Evolutionary conservation across 2,888 invertebrate species (phyloP).

Genomic region (Eledona agricola): DNA sequence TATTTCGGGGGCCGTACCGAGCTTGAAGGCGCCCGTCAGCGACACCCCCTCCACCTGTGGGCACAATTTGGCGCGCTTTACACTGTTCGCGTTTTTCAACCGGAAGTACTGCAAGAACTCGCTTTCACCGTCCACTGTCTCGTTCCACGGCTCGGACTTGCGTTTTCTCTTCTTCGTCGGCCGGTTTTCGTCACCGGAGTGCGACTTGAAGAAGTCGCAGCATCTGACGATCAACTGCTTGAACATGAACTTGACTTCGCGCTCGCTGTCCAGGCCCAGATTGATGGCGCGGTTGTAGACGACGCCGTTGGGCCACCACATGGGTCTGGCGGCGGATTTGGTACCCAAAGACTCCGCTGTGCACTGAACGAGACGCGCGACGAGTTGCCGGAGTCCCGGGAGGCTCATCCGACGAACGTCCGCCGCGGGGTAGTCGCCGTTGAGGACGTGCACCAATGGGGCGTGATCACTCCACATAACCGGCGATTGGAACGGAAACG

Average conservation of each 20-base stretch:
- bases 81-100: neutral
- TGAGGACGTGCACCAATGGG: constrained; percentile 15
- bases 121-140: too few relatives aligned
- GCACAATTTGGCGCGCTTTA: neutral
- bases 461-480: constrained; percentile 7
- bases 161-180: neutral
- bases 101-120: neutral
- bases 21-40: constrained; percentile 10
- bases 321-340: constrained; percentile 23
- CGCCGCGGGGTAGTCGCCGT: constrained; percentile 35
- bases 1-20: constrained; percentile 44
- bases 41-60: neutral
- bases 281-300: constrained; percentile 29
- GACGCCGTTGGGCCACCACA: constrained; percentile 46
- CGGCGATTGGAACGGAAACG: constrained; percentile 6
- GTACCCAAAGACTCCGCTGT: too few relatives aligned
- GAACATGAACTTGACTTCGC: constrained; percentile 14
- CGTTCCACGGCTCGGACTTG: too few relatives aligned
- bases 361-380: constrained; percentile 32
- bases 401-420: constrained; percentile 31
- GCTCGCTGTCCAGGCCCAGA: constrained; percentile 19
- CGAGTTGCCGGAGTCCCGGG: constrained; percentile 28
- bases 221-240: constrained; percentile 19
- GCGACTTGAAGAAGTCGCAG: constrained; percentile 12
- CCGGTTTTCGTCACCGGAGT: neutral